Base-by-base conservation (phyloP, 1,140 invertebrate species). In the Rhagoletis pomonella region DNA sequence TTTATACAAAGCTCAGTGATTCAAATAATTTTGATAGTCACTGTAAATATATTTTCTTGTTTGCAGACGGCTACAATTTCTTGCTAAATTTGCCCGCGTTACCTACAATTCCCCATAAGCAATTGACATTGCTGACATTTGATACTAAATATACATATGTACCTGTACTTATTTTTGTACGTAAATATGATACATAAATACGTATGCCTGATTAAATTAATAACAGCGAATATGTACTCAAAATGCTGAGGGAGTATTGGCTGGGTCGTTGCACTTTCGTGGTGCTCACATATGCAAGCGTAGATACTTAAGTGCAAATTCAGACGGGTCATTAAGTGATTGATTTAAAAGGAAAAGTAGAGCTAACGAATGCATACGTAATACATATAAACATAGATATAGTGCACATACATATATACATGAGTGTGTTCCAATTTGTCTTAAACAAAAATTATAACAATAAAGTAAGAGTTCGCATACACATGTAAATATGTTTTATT, bases 251-350 rank as follows among this genome's bases (percentile, higher is more conserved):
- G 67, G 39, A 44, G 39, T 39, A 67, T 67, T 47, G 9, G 14
- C 67, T 14, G 67, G 67, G 67, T 73, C 67, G 42, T 2, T 73
- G 67, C 39, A 73, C 67, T 47, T 62, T 62, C 42, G 4, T 5
- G 14, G 42, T 12, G 44, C 4, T n/a, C 42, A 17, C 42, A 4
- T 17, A 65, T 19, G 3, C 29, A 62, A 4, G 12, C 17, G 17
- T 65, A 65, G 3, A 29, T 65, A 62, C 67, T 73, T 73, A 44
- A 73, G 44, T 44, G 44, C 14, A 5, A 73, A 73, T 17, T 47
- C 67, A 73, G 67, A 73, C 67, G 67, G 42, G 67, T 47, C 67
- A 42, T 73, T 73, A 73, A 73, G 67, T 44, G 67, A 73, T 73
- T 73, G 67, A 73, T 73, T 73, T 39, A 73, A 47, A 73, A 42